Conservation (phyloP, 53 echinoderm and acorn worm species). For the Zoroaster sp. region DNA sequence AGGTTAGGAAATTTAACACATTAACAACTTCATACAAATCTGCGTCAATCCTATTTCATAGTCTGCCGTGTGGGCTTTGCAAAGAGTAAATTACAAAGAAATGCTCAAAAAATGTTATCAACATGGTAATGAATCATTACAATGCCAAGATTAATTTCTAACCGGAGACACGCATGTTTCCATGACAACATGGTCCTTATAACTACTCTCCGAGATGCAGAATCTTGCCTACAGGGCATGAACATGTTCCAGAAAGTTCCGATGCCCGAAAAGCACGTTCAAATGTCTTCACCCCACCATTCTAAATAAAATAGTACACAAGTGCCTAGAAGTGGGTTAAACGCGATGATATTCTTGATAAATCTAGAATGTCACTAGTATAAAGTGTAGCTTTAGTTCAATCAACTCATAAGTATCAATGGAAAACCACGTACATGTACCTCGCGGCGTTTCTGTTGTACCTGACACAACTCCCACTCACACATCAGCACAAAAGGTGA, state of each 20-base stretch:
- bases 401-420: neutral
- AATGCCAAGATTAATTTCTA: neutral
- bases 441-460: neutral
- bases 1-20: too few species aligned
- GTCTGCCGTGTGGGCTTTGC: too few species aligned
- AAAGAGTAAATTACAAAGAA: neutral
- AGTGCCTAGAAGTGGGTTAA: neutral
- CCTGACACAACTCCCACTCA: neutral
- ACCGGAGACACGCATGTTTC: neutral
- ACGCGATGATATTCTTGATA: neutral
- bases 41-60: too few species aligned
- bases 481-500: neutral
- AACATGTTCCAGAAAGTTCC: neutral
- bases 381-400: neutral
- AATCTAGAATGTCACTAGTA: slow-evolving; percentile 5
- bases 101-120: too few species aligned
- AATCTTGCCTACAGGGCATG: neutral
- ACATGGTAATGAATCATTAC: neutral
- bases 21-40: too few species aligned
- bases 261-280: neutral
- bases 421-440: neutral
- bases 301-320: neutral
- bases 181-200: neutral
- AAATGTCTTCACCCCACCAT: neutral
- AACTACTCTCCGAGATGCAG: neutral